Conservation (phyloP, 1,140 invertebrate genomes). For the Aphelenchoides avenae region DNA sequence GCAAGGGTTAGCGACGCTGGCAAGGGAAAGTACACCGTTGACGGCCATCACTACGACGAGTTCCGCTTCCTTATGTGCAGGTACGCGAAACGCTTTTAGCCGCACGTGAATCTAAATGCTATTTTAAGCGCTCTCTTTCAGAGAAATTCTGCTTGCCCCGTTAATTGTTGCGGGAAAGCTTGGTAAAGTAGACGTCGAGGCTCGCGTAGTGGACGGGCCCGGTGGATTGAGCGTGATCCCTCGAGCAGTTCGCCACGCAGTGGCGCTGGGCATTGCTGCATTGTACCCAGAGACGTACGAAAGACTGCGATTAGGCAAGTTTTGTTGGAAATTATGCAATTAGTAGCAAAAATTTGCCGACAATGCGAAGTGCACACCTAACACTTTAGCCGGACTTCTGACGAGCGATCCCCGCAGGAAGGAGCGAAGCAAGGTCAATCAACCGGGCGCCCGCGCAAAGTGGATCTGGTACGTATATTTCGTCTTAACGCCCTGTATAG, state of each 20-base stretch:
- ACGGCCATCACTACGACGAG: slow-evolving; percentile 37
- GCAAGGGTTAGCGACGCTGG: slow-evolving; percentile 46
- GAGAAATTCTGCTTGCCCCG: slow-evolving; percentile 48
- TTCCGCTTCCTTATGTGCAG: slow-evolving; percentile 43
- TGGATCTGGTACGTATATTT: too few relatives aligned
- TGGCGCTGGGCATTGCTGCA: slow-evolving; percentile 45
- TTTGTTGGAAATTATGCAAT: slow-evolving; percentile 5
- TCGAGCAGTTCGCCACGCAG: slow-evolving; percentile 43
- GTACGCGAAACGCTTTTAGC: slow-evolving; percentile 14
- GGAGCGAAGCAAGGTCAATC: slow-evolving; percentile 90
- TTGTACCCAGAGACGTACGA: slow-evolving; percentile 46
- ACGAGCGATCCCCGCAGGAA: slow-evolving; percentile 73
- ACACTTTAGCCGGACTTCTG: slow-evolving; percentile 75
- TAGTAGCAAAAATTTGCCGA: too few relatives aligned
- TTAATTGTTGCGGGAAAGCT: slow-evolving; percentile 44
- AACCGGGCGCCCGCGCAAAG: slow-evolving; percentile 81
- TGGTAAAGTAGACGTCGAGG: slow-evolving; percentile 47
- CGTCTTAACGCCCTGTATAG: too few relatives aligned
- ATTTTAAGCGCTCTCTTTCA: too few relatives aligned
- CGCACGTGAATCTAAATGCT: neutral
- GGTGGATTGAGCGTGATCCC: slow-evolving; percentile 45
- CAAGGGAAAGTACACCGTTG: slow-evolving; percentile 42
- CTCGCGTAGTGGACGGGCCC: slow-evolving; percentile 22
- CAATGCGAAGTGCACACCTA: neutral
- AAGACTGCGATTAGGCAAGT: slow-evolving; percentile 44